Evolutionary conservation across 2,113 vertebrate species (phyloP).

Genomic region (Pseudopodoces humilis): DNA sequence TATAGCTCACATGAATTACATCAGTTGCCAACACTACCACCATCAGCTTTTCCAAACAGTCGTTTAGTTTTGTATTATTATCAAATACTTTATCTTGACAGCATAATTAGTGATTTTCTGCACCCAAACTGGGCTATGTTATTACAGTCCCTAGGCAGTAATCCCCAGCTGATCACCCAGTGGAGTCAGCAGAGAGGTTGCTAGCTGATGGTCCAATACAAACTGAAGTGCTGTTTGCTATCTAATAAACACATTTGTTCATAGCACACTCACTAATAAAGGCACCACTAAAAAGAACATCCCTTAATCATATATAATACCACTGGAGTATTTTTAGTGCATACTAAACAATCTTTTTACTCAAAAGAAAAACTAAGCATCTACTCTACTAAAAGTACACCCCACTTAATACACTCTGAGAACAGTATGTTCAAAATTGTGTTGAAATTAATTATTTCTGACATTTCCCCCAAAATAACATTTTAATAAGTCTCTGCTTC

Average conservation of each 20-base stretch:
- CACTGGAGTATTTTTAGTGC: conserved; percentile 23
- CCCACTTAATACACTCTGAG: not conserved
- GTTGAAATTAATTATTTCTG: conserved; percentile 44
- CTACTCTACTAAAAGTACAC: not conserved
- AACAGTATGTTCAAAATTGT: not conserved
- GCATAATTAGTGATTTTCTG: conserved; percentile 15
- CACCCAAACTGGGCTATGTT: not conserved
- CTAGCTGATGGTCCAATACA: not conserved
- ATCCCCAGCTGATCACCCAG: not conserved
- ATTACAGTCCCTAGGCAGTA: not conserved
- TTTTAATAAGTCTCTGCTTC: not conserved
- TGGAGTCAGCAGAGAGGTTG: not conserved
- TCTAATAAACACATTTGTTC: conserved; percentile 42
- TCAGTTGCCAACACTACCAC: not conserved
- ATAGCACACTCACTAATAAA: not conserved
- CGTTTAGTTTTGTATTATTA: not conserved
- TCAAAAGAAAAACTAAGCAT: not conserved
- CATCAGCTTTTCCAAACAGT: not conserved
- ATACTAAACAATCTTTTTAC: not conserved
- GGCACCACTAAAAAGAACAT: conserved; percentile 22
- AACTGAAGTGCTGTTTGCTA: not conserved
- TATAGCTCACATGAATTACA: not conserved
- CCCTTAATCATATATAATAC: conserved; percentile 16
- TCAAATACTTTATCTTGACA: conserved; percentile 18
- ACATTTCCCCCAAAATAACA: not conserved